A percentile compares a stretch with the other conserved stretches of the same genome.
These are phyloP conservation scores for Squalus acanthias DNA, from an alignment of 2,797 vertebrate genomes.

Conservation along the genomic window DNA sequence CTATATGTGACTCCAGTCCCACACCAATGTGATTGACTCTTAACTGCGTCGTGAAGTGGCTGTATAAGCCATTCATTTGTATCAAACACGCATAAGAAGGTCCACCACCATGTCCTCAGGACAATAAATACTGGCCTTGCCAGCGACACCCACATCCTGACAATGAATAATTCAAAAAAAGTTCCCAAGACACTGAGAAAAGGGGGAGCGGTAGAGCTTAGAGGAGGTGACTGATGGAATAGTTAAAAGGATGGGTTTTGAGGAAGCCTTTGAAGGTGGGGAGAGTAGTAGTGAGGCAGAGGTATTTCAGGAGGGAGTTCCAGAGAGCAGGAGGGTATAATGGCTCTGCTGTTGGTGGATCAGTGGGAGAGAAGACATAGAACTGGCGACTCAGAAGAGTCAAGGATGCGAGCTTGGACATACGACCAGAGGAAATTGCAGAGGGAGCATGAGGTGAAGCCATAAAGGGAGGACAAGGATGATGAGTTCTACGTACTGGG, in stretches of 20 bases:
- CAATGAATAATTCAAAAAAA: not conserved
- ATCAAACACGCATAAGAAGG: not conserved
- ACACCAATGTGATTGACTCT: not conserved
- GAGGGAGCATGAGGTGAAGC: too few species aligned
- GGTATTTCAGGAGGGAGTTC: too few species aligned
- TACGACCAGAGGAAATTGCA: too few species aligned
- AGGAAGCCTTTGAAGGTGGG: too few species aligned
- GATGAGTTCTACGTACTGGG: too few species aligned
- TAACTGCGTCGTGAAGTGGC: not conserved
- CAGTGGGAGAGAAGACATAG: too few species aligned
- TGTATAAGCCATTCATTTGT: not conserved
- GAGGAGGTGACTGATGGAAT: not conserved
- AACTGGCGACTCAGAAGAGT: too few species aligned
- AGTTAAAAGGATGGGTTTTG: not conserved
- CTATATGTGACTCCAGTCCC: not conserved
- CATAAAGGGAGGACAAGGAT: too few species aligned
- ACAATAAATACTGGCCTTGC: not conserved
- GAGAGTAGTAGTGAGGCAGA: too few species aligned
- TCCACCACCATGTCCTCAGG: not conserved
- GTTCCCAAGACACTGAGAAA: not conserved
- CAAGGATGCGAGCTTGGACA: too few species aligned
- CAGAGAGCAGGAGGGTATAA: too few species aligned
- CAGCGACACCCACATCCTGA: not conserved
- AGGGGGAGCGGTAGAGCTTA: not conserved
- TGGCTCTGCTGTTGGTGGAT: too few species aligned